Percentiles rank a stretch among this genome's conserved stretches.
Conservation (phyloP, 2,888 invertebrate species). For the Caradrina clavipalpis region DNA sequence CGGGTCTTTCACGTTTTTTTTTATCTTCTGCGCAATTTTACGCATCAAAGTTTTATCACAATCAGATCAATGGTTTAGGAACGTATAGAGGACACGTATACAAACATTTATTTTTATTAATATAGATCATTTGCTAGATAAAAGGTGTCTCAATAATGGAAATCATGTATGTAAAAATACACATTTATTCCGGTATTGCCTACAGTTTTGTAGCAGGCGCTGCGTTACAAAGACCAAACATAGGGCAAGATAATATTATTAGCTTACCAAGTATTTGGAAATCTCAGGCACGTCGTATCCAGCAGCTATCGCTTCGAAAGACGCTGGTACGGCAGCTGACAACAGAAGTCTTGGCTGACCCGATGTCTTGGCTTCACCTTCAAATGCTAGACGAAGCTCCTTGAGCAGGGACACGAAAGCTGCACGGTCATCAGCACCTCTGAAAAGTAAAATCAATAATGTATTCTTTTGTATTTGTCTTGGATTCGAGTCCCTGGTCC, state of each 20-base stretch:
- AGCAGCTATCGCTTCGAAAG: conserved; percentile 97
- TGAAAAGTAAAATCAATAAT: conserved; percentile 66
- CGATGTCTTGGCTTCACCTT: conserved; percentile 97
- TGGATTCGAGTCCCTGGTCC: no score
- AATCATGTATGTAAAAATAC: no score
- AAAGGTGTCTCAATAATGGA: no score
- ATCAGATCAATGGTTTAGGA: no score
- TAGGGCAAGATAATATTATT: not conserved
- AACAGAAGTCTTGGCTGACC: conserved; percentile 95
- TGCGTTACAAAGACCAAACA: not conserved
- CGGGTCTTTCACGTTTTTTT: no score
- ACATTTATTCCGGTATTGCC: not conserved
- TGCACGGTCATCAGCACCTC: conserved; percentile 96
- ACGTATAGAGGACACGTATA: no score
- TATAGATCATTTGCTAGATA: no score
- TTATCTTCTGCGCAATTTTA: no score
- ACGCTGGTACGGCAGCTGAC: conserved; percentile 97
- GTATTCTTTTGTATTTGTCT: not conserved
- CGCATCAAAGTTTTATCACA: no score
- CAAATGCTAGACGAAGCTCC: conserved; percentile 97
- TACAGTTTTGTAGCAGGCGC: not conserved
- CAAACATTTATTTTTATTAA: no score
- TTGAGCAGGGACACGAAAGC: conserved; percentile 96
- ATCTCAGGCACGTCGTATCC: conserved; percentile 98
- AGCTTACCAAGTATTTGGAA: conserved; percentile 94